These are phyloP conservation scores for Poecilia velifera DNA, from an alignment of 2,797 vertebrate genomes.

Conservation along the genomic window DNA sequence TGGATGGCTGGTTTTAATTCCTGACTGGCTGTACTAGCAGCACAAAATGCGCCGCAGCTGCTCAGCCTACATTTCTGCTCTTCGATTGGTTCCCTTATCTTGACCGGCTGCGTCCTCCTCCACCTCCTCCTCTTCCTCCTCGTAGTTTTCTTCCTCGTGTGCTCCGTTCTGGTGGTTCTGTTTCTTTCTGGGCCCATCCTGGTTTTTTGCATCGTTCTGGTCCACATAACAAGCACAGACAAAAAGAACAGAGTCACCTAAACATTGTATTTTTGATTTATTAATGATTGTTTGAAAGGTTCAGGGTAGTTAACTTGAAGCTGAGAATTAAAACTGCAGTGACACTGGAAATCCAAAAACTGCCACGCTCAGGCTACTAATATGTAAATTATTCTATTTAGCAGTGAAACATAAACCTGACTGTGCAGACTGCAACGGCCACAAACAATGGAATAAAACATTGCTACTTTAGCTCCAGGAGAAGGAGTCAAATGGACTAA, in stretches of 20 bases:
- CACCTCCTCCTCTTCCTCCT: slow-evolving; percentile 88
- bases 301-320: neutral
- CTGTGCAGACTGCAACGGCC: neutral
- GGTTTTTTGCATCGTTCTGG: slow-evolving; percentile 74
- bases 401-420: neutral
- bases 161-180: slow-evolving; percentile 71
- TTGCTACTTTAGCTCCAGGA: neutral
- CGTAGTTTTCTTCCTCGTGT: slow-evolving; percentile 85
- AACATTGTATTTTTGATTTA: neutral
- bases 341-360: neutral
- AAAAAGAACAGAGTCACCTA: neutral
- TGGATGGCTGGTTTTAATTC: slow-evolving; percentile 52
- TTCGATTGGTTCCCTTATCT: slow-evolving; percentile 77
- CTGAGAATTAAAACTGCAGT: neutral
- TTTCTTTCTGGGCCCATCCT: slow-evolving; percentile 73
- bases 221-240: neutral
- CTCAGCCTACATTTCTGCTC: slow-evolving; percentile 91
- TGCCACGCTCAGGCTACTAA: neutral
- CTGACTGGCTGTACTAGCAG: slow-evolving; percentile 23
- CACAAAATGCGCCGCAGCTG: slow-evolving; percentile 44
- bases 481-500: too few relatives aligned
- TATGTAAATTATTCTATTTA: neutral
- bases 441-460: neutral
- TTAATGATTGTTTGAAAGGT: neutral
- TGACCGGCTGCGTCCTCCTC: slow-evolving; percentile 80